Evolutionary conservation across 2,113 vertebrate genomes (phyloP).

Genomic region (Falcunculus frontatus): DNA sequence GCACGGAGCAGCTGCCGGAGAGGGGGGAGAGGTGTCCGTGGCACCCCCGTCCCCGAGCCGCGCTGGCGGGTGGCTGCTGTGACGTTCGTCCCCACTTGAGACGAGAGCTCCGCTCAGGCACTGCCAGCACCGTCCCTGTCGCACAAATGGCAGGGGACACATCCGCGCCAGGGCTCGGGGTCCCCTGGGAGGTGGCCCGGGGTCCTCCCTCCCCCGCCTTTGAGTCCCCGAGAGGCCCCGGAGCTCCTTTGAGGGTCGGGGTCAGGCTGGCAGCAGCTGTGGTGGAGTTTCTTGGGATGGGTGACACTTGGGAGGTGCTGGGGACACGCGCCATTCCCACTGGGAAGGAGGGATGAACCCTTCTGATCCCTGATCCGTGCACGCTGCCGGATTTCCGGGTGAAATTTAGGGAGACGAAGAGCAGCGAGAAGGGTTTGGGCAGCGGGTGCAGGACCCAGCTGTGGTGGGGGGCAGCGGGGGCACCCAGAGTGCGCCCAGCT

Average conservation of each 20-base stretch:
- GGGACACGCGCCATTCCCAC: fast-evolving
- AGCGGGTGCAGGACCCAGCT: background rate
- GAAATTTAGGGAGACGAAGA: background rate
- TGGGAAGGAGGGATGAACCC: background rate
- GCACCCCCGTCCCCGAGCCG: background rate
- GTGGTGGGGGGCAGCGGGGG: fast-evolving
- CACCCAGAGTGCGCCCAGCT: background rate
- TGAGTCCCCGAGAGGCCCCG: background rate
- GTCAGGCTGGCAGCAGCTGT: background rate
- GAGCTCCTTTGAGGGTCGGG: fast-evolving
- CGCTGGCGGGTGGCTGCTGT: background rate
- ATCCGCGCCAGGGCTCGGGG: fast-evolving
- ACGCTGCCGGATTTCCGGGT: fast-evolving
- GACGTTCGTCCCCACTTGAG: background rate
- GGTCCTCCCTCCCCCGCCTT: too few relatives aligned
- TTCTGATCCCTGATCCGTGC: fast-evolving
- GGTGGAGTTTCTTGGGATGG: background rate
- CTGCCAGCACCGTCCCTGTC: background rate
- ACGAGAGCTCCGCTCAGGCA: background rate
- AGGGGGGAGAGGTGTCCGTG: background rate
- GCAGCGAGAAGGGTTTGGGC: background rate
- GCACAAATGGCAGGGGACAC: background rate
- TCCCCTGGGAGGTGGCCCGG: fast-evolving
- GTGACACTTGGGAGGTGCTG: fast-evolving
- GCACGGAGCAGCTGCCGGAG: background rate